Base-by-base conservation (phyloP, 2,888 invertebrate genomes). In the Colostygia pectinataria region DNA sequence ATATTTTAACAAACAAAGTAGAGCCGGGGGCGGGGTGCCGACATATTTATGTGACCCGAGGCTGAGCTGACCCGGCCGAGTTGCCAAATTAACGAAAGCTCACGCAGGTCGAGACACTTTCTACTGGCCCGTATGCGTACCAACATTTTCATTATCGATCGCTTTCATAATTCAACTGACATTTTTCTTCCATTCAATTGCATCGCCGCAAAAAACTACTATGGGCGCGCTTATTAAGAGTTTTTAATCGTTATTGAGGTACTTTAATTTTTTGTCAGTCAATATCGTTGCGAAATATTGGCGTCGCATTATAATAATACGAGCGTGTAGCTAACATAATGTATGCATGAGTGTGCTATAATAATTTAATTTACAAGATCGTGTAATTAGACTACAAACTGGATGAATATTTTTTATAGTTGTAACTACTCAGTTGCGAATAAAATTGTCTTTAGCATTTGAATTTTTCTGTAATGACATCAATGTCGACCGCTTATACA, bases 81-180 rank as follows among this genome's bases (percentile, higher is more conserved):
- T 80, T 80, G 77, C 81, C 81, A 81, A 80, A 80, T 81, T 82
- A 84, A 82, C 77, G 88, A 86, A 85, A 84, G 83, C 83, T 79
- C 78, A 68, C 75, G 70, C 77, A 75, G 78, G 72, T 75, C 86
- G 86, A 86, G 85, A 88, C 80, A 90, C 89, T 89, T 90, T 89
- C 89, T 87, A 87, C 84, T 72, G 76, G 68, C 72, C 74, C 74
- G 77, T 71, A 77, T 75, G 77, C 70, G 71, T 71, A 78, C 77
- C 82, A 80, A 80, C 80, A 82, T 85, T 86, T 87, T 84, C 84
- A 81, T 81, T 86, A 87, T 84, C 81, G 86, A 87, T 86, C 83
- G 83, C 83, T 82, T 83, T 83, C 80, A 89, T 87, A 87, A 87
- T 84, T 83, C 80, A 83, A 80, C 83, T 85, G 88, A 85, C 84